These are phyloP conservation scores for Pedetes capensis DNA, from an alignment of 2,113 vertebrate species.

Conservation along the genomic window DNA sequence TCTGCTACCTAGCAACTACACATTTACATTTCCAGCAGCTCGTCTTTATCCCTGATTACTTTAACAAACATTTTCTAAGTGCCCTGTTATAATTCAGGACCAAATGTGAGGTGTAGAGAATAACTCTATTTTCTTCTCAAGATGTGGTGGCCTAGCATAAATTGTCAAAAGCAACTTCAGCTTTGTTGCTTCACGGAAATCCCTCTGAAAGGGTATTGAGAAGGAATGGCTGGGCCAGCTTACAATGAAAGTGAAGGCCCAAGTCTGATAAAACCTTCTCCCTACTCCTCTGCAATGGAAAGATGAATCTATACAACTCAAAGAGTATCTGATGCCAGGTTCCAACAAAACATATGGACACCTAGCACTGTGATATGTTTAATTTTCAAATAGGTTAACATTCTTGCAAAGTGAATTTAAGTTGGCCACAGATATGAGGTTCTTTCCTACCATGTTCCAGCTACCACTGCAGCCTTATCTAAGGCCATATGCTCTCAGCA, in stretches of 20 bases:
- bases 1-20: slow-evolving; percentile 73
- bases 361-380: not conserved
- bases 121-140: slow-evolving; percentile 64
- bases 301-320: not conserved
- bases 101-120: slow-evolving; percentile 56
- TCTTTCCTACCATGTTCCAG: not conserved
- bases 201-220: not conserved
- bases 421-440: not conserved
- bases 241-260: not conserved
- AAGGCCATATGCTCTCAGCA: not conserved
- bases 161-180: slow-evolving; percentile 49
- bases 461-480: not conserved
- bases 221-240: not conserved
- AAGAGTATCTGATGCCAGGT: not conserved
- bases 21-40: slow-evolving; percentile 60
- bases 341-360: not conserved
- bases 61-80: slow-evolving; percentile 68
- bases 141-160: slow-evolving; percentile 45
- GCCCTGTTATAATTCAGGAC: slow-evolving; percentile 62
- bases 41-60: slow-evolving; percentile 70
- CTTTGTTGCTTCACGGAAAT: slow-evolving; percentile 26
- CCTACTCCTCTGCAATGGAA: not conserved
- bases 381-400: not conserved
- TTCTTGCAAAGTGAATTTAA: not conserved
- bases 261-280: not conserved